Conservation (phyloP, 1,140 invertebrate species). For the Hylyphantes graminicola region DNA sequence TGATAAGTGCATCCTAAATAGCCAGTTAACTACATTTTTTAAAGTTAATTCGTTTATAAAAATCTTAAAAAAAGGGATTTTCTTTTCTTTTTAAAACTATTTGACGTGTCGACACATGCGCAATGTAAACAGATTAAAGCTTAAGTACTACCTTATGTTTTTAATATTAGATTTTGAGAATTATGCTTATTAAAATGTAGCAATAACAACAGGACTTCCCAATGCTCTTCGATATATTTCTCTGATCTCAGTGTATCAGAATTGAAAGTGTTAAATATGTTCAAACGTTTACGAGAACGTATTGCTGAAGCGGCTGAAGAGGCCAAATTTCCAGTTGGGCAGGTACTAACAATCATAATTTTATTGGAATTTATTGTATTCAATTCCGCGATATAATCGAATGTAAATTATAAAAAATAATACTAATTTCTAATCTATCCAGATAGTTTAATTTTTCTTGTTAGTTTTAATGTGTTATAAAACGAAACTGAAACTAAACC, state of each 20-base stretch:
- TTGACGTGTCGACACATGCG: conserved; percentile 47
- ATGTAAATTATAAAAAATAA: too few relatives aligned
- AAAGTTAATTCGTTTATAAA: neutral
- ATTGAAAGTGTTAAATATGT: conserved; percentile 40
- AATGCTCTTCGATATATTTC: too few relatives aligned
- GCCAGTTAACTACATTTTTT: neutral
- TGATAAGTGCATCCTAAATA: too few relatives aligned
- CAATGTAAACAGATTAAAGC: conserved; percentile 10
- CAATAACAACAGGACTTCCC: too few relatives aligned
- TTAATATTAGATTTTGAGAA: too few relatives aligned
- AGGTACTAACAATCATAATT: conserved; percentile 18
- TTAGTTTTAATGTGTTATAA: too few relatives aligned
- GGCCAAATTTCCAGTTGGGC: conserved; percentile 47
- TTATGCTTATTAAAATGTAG: neutral
- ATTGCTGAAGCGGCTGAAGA: conserved; percentile 42
- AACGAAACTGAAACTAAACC: too few relatives aligned
- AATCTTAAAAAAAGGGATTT: neutral
- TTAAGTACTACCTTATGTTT: too few relatives aligned
- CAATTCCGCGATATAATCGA: too few relatives aligned
- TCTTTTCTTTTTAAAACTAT: neutral
- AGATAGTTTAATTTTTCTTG: too few relatives aligned
- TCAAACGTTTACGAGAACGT: conserved; percentile 40
- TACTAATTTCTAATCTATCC: too few relatives aligned
- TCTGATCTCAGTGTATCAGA: neutral
- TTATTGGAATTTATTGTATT: too few relatives aligned